Percentiles rank a stretch among this genome's conserved stretches.
These are phyloP conservation scores for Pteruthius melanotis DNA, from an alignment of 2,113 vertebrate species.

Conservation along the genomic window DNA sequence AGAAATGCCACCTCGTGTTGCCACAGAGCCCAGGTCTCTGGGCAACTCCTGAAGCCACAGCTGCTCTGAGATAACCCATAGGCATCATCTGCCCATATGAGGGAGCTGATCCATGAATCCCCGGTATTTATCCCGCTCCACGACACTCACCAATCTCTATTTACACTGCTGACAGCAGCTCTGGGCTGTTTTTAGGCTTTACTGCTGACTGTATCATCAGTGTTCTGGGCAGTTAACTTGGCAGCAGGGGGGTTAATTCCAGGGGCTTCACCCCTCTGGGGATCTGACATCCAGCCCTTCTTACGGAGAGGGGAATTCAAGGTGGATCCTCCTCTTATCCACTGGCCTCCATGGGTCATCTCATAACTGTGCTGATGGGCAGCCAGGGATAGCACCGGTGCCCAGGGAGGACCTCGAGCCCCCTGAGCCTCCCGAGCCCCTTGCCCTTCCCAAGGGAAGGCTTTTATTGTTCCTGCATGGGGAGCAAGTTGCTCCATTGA, in stretches of 20 bases:
- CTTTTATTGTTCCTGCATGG: background rate
- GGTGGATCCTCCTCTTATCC: background rate
- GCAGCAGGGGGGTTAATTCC: conserved; percentile 14
- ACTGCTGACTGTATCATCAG: conserved; percentile 40
- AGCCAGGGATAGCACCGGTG: rapidly evolving
- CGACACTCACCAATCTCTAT: background rate
- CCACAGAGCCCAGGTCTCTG: background rate
- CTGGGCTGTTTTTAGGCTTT: conserved; percentile 55
- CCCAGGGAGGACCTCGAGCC: too few species aligned
- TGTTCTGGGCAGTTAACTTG: conserved; percentile 56
- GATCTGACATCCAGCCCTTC: background rate
- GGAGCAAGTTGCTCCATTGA: background rate
- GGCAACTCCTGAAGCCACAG: background rate
- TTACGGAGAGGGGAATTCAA: background rate
- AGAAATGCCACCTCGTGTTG: background rate
- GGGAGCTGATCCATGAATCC: conserved; percentile 40
- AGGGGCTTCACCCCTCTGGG: background rate
- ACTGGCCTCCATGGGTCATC: background rate
- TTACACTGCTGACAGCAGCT: conserved; percentile 21
- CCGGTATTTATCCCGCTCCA: background rate
- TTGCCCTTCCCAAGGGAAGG: background rate
- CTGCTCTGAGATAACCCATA: background rate
- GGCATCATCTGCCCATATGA: background rate
- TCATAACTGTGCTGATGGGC: rapidly evolving
- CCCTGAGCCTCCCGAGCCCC: rapidly evolving